Conservation (phyloP, 2,797 vertebrate genomes). For the Echiichthys vipera region DNA sequence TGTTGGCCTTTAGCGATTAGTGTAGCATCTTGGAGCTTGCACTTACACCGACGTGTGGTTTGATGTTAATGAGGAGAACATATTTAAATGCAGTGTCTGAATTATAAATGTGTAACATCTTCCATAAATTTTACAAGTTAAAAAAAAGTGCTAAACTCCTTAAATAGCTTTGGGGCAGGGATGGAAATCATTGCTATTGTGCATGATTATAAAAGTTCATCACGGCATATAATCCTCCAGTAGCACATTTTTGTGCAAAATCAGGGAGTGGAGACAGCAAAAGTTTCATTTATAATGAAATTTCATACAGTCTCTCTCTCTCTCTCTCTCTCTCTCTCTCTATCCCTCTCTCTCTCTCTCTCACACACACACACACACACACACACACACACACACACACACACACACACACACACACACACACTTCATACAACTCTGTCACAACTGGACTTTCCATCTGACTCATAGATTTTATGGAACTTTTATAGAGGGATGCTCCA, state of each 20-base stretch:
- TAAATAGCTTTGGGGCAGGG: constrained; percentile 53
- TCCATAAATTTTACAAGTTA: constrained; percentile 34
- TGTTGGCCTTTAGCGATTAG: not conserved
- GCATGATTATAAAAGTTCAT: constrained; percentile 66
- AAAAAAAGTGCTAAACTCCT: constrained; percentile 32
- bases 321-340: too few species aligned
- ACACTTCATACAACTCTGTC: not conserved
- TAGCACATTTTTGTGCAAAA: constrained; percentile 63
- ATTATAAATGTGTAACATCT: constrained; percentile 54
- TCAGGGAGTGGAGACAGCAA: not conserved
- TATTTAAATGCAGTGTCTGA: constrained; percentile 48
- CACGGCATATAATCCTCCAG: constrained; percentile 68
- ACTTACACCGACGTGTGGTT: constrained; percentile 10
- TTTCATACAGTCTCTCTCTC: too few species aligned
- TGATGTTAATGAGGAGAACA: constrained; percentile 1
- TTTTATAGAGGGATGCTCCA: constrained; percentile 33
- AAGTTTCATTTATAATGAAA: too few species aligned
- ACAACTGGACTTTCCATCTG: constrained; percentile 46
- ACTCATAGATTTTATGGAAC: constrained; percentile 18
- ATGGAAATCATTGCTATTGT: constrained; percentile 57
- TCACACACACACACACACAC: too few species aligned
- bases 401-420: not conserved
- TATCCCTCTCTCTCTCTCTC: too few species aligned
- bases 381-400: too few species aligned
- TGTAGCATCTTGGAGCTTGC: constrained; percentile 7